phyloP scores from a whole-genome alignment of 2,113 vertebrate species.

The Micronycteris hirsuta region DNA sequence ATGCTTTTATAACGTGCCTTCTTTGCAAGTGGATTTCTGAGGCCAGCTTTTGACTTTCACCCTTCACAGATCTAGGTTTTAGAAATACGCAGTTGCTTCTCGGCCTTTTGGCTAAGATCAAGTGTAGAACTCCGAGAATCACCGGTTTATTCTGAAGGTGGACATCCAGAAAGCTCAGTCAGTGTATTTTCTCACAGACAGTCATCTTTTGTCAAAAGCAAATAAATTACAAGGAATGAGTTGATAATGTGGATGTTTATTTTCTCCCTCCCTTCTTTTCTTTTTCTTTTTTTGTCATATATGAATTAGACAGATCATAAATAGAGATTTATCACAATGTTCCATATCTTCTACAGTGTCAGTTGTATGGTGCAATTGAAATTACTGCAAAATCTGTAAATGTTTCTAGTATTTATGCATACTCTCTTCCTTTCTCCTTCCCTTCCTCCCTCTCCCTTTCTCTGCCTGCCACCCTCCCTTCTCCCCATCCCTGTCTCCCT shows the following conservation, averaged over 20 bases:
- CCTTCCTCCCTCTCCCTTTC: too few relatives aligned
- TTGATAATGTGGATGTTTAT: neutral
- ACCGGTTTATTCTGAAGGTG: neutral
- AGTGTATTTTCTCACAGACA: neutral
- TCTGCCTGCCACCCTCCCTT: neutral
- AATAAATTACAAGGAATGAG: neutral
- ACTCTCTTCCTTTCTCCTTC: neutral
- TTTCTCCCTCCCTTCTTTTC: neutral
- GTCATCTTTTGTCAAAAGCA: neutral
- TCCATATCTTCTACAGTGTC: neutral
- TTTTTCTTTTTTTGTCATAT: neutral
- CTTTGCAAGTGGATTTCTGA: slow-evolving; percentile 17
- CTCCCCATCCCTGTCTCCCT: too few relatives aligned
- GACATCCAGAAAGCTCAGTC: neutral
- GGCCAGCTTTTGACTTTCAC: neutral
- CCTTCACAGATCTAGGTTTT: neutral
- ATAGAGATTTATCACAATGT: neutral
- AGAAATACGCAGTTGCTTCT: neutral
- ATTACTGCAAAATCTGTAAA: neutral
- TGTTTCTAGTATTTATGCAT: neutral
- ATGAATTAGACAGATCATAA: neutral
- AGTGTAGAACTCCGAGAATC: neutral
- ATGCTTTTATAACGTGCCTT: neutral
- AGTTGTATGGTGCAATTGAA: neutral
- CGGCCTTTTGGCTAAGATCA: too few relatives aligned